Percentiles rank a stretch among this genome's conserved stretches.
These are phyloP conservation scores for Dendrocopos noguchii DNA, from an alignment of 2,113 vertebrate genomes.

Conservation along the genomic window DNA sequence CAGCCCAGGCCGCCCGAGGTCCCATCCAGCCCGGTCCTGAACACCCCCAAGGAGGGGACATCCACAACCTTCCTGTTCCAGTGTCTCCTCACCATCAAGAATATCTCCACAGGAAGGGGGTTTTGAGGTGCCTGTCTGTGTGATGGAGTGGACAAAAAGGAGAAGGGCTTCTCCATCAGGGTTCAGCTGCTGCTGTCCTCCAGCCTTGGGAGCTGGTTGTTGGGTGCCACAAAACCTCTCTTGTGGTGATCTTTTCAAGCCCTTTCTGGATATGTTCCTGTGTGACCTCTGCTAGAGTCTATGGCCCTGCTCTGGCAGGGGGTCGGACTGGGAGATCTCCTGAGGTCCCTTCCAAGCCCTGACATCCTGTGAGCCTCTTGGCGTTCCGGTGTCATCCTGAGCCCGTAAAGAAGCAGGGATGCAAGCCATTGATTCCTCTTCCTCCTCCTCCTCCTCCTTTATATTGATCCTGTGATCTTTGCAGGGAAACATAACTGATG, in stretches of 20 bases:
- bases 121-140: neutral
- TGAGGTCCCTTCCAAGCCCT: too few species aligned
- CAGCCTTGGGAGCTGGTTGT: neutral
- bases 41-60: too few species aligned
- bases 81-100: too few species aligned
- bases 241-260: neutral
- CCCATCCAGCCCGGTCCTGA: too few species aligned
- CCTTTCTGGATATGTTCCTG: too few species aligned
- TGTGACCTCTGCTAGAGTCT: too few species aligned
- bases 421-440: neutral
- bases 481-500: neutral
- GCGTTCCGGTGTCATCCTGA: neutral
- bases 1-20: too few species aligned
- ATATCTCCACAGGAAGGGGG: too few species aligned
- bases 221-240: neutral
- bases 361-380: neutral
- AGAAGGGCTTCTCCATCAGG: accelerated
- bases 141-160: accelerated
- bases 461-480: neutral
- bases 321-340: too few species aligned
- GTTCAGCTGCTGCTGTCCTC: neutral
- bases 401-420: neutral
- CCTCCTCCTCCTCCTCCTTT: too few species aligned
- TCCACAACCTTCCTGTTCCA: too few species aligned
- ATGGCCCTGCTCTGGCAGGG: too few species aligned